Evolutionary conservation across 2,113 vertebrate species (phyloP), one percentile per base, ranked within the genome.

Genomic region (Carollia perspicillata): DNA sequence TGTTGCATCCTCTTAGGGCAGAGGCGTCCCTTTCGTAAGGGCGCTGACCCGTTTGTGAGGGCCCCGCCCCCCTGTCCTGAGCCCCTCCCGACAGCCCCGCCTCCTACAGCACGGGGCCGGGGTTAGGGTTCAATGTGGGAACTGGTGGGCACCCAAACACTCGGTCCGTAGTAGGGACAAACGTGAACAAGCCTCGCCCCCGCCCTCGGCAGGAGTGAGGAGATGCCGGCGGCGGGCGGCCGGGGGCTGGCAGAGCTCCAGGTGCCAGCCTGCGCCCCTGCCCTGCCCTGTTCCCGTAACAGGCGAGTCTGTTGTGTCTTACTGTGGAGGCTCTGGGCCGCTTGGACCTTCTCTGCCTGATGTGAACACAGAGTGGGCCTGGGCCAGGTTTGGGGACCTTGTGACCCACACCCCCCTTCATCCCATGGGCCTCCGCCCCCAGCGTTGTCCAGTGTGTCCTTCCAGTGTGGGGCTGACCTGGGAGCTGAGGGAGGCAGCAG

Each of bases 1-100:
- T 5, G 2, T 28, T 0, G 1, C 2, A 35, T 47, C 1, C 6
- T 69, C 65, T 2, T 8, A 1, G 22, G 72, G 60, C 8, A 3
- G 26, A 68, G n/a, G 40, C n/a, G 37, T 37, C 69, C 65, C 44
- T n/a, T 22, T 26, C 13, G 6, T 8, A 3, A n/a, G 72, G 51
- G 18, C 9, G 0, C 63, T 18, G 3, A 28, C 23, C 26, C 63
- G 1, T 58, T 22, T 17, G 12, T 0, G 1, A 35, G 58, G 37
- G 58, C 58, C n/a, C 81, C 47, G 17, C 40, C 26, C 49, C 33
- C 49, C 17, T 8, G 55, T n/a, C 37, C 49, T 12, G 1, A 10
- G n/a, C 49, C 23, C 23, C 23, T 65, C 3, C 33, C 60, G 22
- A 2, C 8, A 30, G 47, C 23, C 28, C 14, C 9, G 3, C 9